Evolutionary conservation across 1,140 invertebrate genomes (phyloP).

Genomic region (Leptoteleia sp.): DNA sequence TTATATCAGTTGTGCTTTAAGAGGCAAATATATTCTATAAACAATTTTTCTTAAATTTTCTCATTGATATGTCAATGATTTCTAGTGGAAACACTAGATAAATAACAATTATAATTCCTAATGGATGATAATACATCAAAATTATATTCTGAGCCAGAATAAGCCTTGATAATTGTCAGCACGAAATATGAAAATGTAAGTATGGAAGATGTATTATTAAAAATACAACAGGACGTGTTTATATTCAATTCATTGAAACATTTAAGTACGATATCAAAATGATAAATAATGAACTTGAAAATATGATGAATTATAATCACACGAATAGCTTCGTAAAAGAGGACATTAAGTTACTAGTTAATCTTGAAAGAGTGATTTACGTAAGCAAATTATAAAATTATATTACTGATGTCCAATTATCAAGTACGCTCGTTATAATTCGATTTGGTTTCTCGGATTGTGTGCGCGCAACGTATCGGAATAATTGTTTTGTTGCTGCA

Average conservation of each 20-base stretch:
- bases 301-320: background rate
- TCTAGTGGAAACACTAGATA: too few relatives aligned
- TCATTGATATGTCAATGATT: too few relatives aligned
- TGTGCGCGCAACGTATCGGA: background rate
- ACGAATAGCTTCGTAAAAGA: background rate
- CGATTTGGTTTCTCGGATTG: background rate
- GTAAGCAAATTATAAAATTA: background rate
- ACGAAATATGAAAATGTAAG: background rate
- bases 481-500: background rate
- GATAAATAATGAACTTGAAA: background rate
- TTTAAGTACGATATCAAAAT: background rate
- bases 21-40: too few relatives aligned
- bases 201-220: background rate
- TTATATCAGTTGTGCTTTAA: too few relatives aligned
- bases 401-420: background rate
- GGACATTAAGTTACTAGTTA: background rate
- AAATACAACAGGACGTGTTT: background rate
- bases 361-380: conserved; percentile 2
- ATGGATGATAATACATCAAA: too few relatives aligned
- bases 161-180: background rate
- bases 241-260: background rate
- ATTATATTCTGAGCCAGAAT: too few relatives aligned
- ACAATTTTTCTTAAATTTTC: too few relatives aligned
- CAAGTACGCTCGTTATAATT: background rate
- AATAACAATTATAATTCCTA: too few relatives aligned